These are phyloP conservation scores for Trochalopteron elliotii DNA, from an alignment of 2,113 vertebrate species.

Conservation along the genomic window DNA sequence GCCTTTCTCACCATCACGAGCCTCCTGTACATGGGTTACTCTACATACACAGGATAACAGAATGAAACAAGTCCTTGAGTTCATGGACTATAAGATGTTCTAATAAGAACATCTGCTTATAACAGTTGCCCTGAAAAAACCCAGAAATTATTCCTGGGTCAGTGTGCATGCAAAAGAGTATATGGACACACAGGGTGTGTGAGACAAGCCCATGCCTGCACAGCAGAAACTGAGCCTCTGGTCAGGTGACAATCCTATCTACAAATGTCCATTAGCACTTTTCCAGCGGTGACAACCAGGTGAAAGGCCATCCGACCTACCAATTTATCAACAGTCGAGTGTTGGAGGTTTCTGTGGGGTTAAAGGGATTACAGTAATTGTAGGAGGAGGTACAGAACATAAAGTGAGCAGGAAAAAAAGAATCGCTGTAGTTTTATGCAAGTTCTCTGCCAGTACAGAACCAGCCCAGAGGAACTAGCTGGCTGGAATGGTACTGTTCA, in stretches of 20 bases:
- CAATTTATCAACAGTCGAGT: neutral
- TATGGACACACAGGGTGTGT: neutral
- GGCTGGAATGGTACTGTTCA: neutral
- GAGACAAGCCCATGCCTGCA: conserved; percentile 2
- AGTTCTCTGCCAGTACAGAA: neutral
- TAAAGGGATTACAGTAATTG: neutral
- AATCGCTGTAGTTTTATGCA: neutral
- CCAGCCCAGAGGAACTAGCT: neutral
- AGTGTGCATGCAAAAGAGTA: neutral
- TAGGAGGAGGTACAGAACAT: neutral
- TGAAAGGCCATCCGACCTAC: conserved; percentile 14
- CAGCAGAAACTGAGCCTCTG: neutral
- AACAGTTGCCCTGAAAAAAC: neutral
- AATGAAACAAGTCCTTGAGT: neutral
- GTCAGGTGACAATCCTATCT: neutral
- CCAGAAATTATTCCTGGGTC: neutral
- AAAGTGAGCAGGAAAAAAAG: neutral
- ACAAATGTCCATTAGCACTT: conserved; percentile 41
- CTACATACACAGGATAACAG: neutral
- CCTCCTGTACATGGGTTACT: neutral
- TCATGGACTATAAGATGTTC: neutral
- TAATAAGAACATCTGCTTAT: neutral
- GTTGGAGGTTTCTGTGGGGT: neutral
- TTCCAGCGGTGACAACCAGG: neutral
- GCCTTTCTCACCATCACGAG: neutral